Base-by-base conservation (phyloP, 2,113 vertebrate genomes). In the Bubo bubo region DNA sequence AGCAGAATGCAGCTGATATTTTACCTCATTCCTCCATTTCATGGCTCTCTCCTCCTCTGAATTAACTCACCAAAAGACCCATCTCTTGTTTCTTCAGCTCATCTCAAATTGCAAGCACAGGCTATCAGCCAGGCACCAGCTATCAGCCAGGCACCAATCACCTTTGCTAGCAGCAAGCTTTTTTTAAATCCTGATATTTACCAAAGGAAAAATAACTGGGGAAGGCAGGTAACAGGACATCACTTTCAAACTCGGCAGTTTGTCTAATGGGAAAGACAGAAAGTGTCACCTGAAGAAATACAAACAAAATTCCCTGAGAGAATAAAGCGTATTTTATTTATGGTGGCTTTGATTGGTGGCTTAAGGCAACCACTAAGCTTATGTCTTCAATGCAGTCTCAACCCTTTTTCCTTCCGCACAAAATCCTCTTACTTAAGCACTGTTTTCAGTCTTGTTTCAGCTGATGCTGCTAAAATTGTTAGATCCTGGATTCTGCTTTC, bases 11-110 rank as follows among this genome's bases (percentile, higher is more conserved):
- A 70, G 63, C 50, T 71, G 90, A 67, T 93, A 94, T 88, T 94
- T 93, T 74, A 92, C 55, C 94, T 93, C 92, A 63, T 67, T 83
- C 92, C 88, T 93, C 94, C 90, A 94, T 95, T 93, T 93, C 94
- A 63, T 4, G 79, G 35, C 72, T 80, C 72, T 77, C 50, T 82
- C 73, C 89, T 91, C 84, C 50, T 52, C 32, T 45, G 60, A 90
- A 93, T 94, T 83, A 88, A 93, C 59, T 74, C 56, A 55, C 71
- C 72, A 26, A 58, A 95, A 90, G 56, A 32, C 26, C n/a, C 32
- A 52, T 43, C 92, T 95, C 92, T 64, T 15, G 24, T 96, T 97
- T 94, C 94, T 52, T 12, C 30, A 84, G 72, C 72, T 34, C 2
- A 2, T 60, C 80, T 96, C 89, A 18, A 23, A 35, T 93, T 73